A percentile compares a stretch with the other conserved stretches of the same genome.
These are phyloP conservation scores for Luidia sarsii DNA, from an alignment of 53 echinoderm and acorn worm species.

Conservation along the genomic window DNA sequence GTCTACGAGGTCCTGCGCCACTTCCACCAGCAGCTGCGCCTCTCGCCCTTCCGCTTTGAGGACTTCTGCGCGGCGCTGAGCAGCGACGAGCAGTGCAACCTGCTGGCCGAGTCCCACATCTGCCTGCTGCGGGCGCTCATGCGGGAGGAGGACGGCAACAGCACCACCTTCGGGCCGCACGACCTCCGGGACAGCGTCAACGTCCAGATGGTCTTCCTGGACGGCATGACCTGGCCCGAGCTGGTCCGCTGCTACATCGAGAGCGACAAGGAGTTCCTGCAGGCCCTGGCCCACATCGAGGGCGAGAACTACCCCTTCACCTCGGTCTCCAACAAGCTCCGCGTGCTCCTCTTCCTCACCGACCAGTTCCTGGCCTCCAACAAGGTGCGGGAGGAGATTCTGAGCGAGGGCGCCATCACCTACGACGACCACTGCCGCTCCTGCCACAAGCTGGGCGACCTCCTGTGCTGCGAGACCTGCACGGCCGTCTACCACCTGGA, in stretches of 20 bases:
- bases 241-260: slow-evolving; percentile 87
- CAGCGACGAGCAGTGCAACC: slow-evolving; percentile 88
- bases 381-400: slow-evolving; percentile 93
- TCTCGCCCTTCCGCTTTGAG: slow-evolving; percentile 94
- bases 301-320: slow-evolving; percentile 89
- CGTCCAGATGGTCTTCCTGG: slow-evolving; percentile 89
- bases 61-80: slow-evolving; percentile 94
- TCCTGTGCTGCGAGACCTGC: slow-evolving; percentile 97
- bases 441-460: slow-evolving; percentile 95
- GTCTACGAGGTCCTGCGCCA: slow-evolving; percentile 95
- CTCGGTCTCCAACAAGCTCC: slow-evolving; percentile 78
- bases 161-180: slow-evolving; percentile 96
- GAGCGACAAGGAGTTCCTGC: slow-evolving; percentile 84
- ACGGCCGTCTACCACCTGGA: slow-evolving; percentile 97
- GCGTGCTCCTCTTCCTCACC: slow-evolving; percentile 82
- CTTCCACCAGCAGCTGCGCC: slow-evolving; percentile 88
- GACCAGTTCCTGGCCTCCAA: slow-evolving; percentile 95
- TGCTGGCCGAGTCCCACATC: slow-evolving; percentile 88
- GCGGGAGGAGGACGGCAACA: slow-evolving; percentile 84
- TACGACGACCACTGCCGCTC: slow-evolving; percentile 97
- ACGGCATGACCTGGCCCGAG: slow-evolving; percentile 98
- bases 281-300: slow-evolving; percentile 67
- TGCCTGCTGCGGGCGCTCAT: slow-evolving; percentile 79
- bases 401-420: slow-evolving; percentile 95
- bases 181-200: slow-evolving; percentile 95